Conservation (phyloP, 2,113 vertebrate genomes). For the Parotia lawesii region DNA sequence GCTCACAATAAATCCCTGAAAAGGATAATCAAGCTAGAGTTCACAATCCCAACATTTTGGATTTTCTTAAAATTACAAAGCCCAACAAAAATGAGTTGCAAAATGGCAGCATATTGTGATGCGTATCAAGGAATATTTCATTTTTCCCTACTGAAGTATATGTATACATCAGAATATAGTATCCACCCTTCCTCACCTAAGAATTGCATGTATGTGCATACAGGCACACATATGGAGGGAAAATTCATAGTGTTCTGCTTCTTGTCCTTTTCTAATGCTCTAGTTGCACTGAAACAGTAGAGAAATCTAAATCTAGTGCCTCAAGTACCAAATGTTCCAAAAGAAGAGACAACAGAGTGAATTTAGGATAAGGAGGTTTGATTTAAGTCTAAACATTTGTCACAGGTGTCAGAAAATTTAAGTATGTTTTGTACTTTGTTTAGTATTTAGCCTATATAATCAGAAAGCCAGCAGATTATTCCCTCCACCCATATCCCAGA, state of each 20-base stretch:
- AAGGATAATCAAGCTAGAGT: conserved; percentile 23
- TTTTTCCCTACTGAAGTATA: neutral
- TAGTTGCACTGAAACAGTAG: neutral
- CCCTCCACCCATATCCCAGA: conserved; percentile 9
- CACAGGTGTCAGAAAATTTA: neutral
- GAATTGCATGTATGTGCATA: neutral
- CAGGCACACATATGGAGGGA: neutral
- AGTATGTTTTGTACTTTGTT: neutral
- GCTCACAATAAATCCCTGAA: conserved; percentile 28
- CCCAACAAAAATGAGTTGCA: conserved; percentile 12
- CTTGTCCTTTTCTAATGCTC: conserved; percentile 8
- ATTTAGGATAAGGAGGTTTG: neutral
- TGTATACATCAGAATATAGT: neutral
- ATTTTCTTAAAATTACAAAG: conserved; percentile 34
- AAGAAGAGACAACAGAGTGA: conserved; percentile 3
- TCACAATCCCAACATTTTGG: neutral
- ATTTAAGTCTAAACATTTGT: conserved; percentile 18
- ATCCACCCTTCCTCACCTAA: neutral
- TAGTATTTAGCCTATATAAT: neutral
- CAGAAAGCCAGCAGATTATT: conserved; percentile 11
- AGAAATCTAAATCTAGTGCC: neutral
- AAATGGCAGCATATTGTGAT: conserved; percentile 51
- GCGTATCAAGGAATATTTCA: conserved; percentile 4
- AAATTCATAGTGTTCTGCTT: neutral
- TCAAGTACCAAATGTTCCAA: conserved; percentile 5